Evolutionary conservation across 1,140 invertebrate species (phyloP), one percentile per base, ranked within the genome.

Genomic region (Drosophila mojavensis): DNA sequence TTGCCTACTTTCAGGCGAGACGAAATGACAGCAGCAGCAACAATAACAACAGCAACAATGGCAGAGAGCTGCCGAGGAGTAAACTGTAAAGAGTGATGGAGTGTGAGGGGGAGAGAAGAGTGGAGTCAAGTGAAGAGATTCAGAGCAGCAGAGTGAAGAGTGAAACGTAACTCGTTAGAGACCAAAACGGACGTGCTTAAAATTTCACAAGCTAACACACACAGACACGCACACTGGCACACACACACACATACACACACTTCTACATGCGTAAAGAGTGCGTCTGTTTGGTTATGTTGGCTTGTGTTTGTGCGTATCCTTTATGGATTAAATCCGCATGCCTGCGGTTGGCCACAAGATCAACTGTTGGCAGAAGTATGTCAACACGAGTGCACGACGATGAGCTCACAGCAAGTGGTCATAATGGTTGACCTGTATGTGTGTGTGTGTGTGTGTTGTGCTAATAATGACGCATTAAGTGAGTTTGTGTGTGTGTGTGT

Each of bases 241-340:
- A 56, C 64, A 55, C 26, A 26, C 36, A 39, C 26, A 67, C 43
- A 56, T 60, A 55, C 26, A 26, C 36, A 39, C 28, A 30, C 5
- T 30, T 30, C 4, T 30, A 6, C 28, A 73, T 68, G 75, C 61
- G 62, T 75, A 36, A 36, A 36, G 41, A n/a, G 41, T 43, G 41
- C 41, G 41, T 43, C 13, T 43, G 41, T 43, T 4, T 15, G 41
- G 41, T 41, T 43, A 24, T 63, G 62, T n/a, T 36, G 43, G 66
- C 56, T 70, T 58, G 66, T 58, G 76, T 75, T 55, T 85, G 67
- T 82, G 79, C 83, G 78, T 88, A 88, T 88, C 84, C 84, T 89
- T 89, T 89, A 89, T 89, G 84, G 84, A 89, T 89, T 89, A 89
- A 89, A 89, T 89, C 84, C 84, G 84, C 84, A 89, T 89, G 84